A percentile compares a stretch with the other conserved stretches of the same genome.
Conservation (phyloP, 2,797 vertebrate species). For the Danio jaintianensis region DNA sequence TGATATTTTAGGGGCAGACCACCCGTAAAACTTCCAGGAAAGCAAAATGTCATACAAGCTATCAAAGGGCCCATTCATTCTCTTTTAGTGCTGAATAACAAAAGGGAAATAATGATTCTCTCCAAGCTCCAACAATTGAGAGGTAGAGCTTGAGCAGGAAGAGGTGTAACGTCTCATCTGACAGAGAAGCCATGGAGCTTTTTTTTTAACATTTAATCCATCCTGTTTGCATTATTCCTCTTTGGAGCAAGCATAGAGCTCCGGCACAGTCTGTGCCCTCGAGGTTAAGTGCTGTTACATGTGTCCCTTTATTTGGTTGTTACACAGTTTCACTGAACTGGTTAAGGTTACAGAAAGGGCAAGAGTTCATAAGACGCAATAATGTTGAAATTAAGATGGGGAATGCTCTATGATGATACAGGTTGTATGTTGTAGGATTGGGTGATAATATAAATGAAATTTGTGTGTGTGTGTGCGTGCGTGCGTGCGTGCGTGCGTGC, state of each 20-base stretch:
- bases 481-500: too few relatives aligned
- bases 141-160: constrained; percentile 68
- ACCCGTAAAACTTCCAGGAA: constrained; percentile 33
- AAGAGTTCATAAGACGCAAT: constrained; percentile 26
- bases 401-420: background rate
- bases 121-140: constrained; percentile 48
- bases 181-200: constrained; percentile 56
- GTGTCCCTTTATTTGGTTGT: constrained; percentile 30
- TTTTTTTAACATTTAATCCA: constrained; percentile 54
- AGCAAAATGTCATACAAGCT: constrained; percentile 41
- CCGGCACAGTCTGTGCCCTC: constrained; percentile 12
- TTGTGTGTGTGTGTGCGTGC: too few relatives aligned
- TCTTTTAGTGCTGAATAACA: constrained; percentile 46
- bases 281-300: constrained; percentile 42
- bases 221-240: constrained; percentile 45
- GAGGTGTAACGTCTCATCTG: constrained; percentile 74
- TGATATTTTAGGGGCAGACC: constrained; percentile 32
- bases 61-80: constrained; percentile 56
- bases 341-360: constrained; percentile 27
- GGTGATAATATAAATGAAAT: too few relatives aligned
- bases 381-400: background rate
- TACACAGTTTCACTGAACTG: constrained; percentile 26
- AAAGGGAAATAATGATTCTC: constrained; percentile 46
- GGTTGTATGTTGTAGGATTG: too few relatives aligned
- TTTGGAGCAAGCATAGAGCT: constrained; percentile 33